These are phyloP conservation scores for Adelosebastes latens DNA, from an alignment of 2,797 vertebrate genomes.

Conservation along the genomic window DNA sequence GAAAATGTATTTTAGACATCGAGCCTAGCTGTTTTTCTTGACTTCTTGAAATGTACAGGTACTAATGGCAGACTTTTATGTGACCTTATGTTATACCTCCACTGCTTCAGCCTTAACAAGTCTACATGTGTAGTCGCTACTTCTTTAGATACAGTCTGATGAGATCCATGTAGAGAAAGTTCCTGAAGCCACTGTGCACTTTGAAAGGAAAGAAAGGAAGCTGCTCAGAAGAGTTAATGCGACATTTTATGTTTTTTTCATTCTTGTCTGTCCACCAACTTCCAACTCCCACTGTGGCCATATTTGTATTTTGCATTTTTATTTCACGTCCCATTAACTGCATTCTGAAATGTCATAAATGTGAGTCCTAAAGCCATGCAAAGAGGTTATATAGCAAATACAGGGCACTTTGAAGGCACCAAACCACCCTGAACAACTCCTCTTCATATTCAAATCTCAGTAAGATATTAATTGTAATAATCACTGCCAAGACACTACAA, in stretches of 20 bases:
- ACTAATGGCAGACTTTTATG: background rate
- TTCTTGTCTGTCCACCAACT: background rate
- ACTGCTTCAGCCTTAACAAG: background rate
- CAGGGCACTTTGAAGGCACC: background rate
- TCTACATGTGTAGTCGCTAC: background rate
- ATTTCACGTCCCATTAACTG: background rate
- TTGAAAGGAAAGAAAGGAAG: background rate
- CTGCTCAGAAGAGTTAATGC: background rate
- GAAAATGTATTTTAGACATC: background rate
- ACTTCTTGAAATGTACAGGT: background rate
- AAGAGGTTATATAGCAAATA: background rate
- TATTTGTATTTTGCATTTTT: conserved; percentile 6
- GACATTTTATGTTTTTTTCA: background rate
- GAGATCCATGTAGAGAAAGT: background rate
- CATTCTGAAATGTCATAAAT: background rate
- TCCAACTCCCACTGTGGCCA: background rate
- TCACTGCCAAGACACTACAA: background rate
- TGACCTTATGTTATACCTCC: background rate
- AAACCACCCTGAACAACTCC: background rate
- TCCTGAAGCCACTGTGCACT: too few relatives aligned
- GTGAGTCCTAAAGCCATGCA: background rate
- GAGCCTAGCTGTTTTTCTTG: background rate
- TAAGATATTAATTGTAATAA: background rate
- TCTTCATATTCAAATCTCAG: background rate
- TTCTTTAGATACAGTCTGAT: background rate